Evolutionary conservation across 2,888 invertebrate genomes (phyloP).

Genomic region (Erebia epiphron): DNA sequence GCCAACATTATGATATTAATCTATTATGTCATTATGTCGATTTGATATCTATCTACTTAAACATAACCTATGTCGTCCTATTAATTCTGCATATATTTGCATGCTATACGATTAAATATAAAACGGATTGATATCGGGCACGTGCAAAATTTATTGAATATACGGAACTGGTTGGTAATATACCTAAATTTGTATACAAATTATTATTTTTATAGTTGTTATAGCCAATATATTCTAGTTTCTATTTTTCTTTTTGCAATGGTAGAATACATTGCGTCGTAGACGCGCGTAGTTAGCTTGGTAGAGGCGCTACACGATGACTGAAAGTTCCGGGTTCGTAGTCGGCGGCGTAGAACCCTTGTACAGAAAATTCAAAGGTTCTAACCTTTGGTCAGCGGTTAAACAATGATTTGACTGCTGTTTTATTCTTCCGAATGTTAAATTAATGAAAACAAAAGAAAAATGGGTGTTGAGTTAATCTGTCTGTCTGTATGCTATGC

Average conservation of each 20-base stretch:
- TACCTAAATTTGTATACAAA: neutral
- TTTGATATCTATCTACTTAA: constrained; percentile 1
- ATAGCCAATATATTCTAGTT: neutral
- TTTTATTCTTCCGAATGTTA: too few species aligned
- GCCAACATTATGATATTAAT: neutral
- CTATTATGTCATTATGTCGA: constrained; percentile 4
- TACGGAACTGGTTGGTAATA: constrained; percentile 1
- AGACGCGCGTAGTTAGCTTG: neutral
- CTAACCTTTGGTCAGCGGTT: too few species aligned
- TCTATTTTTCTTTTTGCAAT: neutral
- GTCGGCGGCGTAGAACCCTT: neutral
- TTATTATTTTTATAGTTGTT: neutral
- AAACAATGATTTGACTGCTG: too few species aligned
- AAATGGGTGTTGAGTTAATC: too few species aligned
- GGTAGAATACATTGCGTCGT: neutral
- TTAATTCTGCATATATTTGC: constrained; percentile 16
- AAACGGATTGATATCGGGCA: constrained; percentile 4
- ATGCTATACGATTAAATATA: constrained; percentile 17
- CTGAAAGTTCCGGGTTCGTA: constrained; percentile 1
- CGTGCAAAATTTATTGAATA: constrained; percentile 5
- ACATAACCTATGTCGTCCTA: constrained; percentile 8
- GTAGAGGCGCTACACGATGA: constrained; percentile 19
- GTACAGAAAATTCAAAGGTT: neutral
- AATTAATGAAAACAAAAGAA: too few species aligned
- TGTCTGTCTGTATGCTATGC: too few species aligned